Percentiles rank a stretch among this genome's conserved stretches.
phyloP scores from a whole-genome alignment of 2,797 vertebrate species.

The Sebastolobus alascanus region DNA sequence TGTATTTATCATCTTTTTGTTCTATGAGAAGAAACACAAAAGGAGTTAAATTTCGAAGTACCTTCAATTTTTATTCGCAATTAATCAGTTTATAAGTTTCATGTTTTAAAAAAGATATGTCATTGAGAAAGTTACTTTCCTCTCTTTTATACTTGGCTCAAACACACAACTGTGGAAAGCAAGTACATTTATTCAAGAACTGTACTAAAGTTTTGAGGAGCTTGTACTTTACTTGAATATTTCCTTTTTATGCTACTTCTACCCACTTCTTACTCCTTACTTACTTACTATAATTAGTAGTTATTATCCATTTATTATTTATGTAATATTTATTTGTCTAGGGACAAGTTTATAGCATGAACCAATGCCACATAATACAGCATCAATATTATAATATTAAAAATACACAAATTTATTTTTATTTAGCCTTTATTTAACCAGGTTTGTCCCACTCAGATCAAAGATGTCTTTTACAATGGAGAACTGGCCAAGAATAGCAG shows the following conservation, averaged over 20 bases:
- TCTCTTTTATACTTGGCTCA: neutral
- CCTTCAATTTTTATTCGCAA: neutral
- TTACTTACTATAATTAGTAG: neutral
- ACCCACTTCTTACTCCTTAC: neutral
- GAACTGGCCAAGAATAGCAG: neutral
- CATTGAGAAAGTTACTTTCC: slow-evolving; percentile 2
- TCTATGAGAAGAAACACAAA: neutral
- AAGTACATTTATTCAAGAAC: neutral
- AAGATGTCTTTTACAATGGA: neutral
- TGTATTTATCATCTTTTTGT: neutral
- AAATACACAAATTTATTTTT: neutral
- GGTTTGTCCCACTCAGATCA: neutral
- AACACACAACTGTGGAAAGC: neutral
- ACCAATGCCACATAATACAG: neutral
- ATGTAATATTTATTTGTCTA: neutral
- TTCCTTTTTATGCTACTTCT: neutral
- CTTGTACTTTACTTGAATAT: neutral
- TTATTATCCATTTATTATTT: neutral
- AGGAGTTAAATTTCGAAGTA: slow-evolving; percentile 1
- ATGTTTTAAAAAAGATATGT: neutral
- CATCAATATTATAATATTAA: neutral
- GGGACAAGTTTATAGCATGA: neutral
- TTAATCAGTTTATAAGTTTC: slow-evolving; percentile 10
- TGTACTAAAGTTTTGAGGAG: neutral
- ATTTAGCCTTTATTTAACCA: neutral